These are phyloP conservation scores for Drosophila kurseongensis DNA, from an alignment of 1,140 invertebrate genomes.

Conservation along the genomic window DNA sequence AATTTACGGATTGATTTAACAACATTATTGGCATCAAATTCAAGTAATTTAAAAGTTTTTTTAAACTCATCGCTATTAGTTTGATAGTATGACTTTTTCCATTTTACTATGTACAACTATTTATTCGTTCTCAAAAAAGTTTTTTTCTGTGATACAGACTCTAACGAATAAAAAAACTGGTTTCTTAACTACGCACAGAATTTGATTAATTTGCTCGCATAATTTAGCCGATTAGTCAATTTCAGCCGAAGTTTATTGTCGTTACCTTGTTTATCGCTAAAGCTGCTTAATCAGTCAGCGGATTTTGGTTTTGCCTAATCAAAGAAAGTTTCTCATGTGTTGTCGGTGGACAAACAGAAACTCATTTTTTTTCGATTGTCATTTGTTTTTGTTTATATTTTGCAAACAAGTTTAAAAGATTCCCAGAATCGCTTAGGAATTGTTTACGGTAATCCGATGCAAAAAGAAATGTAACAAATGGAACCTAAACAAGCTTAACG, in stretches of 20 bases:
- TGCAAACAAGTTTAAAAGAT: constrained; percentile 48
- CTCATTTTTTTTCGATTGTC: constrained; percentile 9
- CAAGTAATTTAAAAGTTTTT: too few species aligned
- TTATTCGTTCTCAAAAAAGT: too few species aligned
- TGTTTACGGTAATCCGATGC: constrained; percentile 46
- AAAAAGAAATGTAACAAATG: constrained; percentile 39
- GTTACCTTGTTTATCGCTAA: constrained; percentile 46
- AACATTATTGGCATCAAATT: neutral
- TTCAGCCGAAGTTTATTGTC: constrained; percentile 17
- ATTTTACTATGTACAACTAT: neutral
- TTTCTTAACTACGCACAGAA: constrained; percentile 67
- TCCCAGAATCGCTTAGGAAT: constrained; percentile 36
- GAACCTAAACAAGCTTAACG: constrained; percentile 54
- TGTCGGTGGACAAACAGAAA: constrained; percentile 38
- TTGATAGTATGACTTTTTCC: neutral
- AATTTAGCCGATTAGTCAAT: constrained; percentile 37
- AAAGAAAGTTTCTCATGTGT: constrained; percentile 63
- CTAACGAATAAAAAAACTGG: constrained; percentile 45
- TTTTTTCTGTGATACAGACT: neutral
- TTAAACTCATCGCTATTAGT: too few species aligned
- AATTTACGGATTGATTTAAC: neutral
- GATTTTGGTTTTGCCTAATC: constrained; percentile 26
- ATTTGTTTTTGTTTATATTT: constrained; percentile 38
- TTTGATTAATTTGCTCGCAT: constrained; percentile 71
- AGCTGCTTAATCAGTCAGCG: constrained; percentile 61